Conservation (phyloP, 2,888 invertebrate genomes). For the Ceramica pisi region DNA sequence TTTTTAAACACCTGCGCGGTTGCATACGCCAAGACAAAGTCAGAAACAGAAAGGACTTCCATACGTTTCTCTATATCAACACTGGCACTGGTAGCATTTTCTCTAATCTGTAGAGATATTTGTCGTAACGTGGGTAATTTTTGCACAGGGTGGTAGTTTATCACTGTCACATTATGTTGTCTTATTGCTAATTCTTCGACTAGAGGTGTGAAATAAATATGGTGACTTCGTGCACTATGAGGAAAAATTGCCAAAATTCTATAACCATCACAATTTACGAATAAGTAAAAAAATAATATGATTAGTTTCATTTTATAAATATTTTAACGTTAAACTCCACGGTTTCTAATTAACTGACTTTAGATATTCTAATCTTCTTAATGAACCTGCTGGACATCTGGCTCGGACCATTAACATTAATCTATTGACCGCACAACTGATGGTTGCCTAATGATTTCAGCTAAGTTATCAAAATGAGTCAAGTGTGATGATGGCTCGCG, state of each 20-base stretch:
- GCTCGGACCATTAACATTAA: slow-evolving; percentile 9
- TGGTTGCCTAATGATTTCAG: slow-evolving; percentile 3
- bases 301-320: slow-evolving; percentile 37
- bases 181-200: slow-evolving; percentile 72
- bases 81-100: slow-evolving; percentile 34
- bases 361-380: not conserved
- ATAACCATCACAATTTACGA: slow-evolving; percentile 48
- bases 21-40: slow-evolving; percentile 49
- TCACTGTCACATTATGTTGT: slow-evolving; percentile 76
- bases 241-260: slow-evolving; percentile 73
- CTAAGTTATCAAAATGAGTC: slow-evolving; percentile 16
- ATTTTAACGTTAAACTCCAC: not conserved
- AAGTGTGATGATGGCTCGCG: not conserved
- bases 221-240: slow-evolving; percentile 74
- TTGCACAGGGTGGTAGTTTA: slow-evolving; percentile 76
- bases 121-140: slow-evolving; percentile 79
- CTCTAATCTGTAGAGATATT: slow-evolving; percentile 66
- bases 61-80: slow-evolving; percentile 42
- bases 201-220: slow-evolving; percentile 59
- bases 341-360: not conserved
- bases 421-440: slow-evolving; percentile 11
- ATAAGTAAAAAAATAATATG: slow-evolving; percentile 16
- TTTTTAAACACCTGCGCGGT: slow-evolving; percentile 39
- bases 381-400: not conserved
- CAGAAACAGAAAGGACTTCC: slow-evolving; percentile 35